Base-by-base conservation (phyloP, 2,113 vertebrate species). In the Limanda limanda region DNA sequence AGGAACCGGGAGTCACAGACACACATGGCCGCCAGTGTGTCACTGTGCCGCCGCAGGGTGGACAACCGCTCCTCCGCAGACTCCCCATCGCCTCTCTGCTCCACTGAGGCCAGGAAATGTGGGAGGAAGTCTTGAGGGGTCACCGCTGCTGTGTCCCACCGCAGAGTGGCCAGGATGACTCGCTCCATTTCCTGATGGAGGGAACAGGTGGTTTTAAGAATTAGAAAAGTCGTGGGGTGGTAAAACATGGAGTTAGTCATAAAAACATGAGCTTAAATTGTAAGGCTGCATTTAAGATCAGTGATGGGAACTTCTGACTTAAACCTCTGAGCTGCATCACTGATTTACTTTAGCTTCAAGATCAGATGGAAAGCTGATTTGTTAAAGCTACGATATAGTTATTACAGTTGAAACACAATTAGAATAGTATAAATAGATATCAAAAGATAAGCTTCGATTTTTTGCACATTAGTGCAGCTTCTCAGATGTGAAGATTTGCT, bases 101-200 rank as follows among this genome's bases (percentile, higher is more conserved):
- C 72, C 64, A 92, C 45, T 14, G 62, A 82, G 25, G 87, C 83
- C 1, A 96, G 61, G 42, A 96, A 94, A 74, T 94, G 95, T 15
- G 94, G 93, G 21, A 95, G 86, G 74, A 95, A 96, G 91, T 95
- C 95, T 77, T 95, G 93, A 1, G 95, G 93, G 3, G 95, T 96
- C 48, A 95, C 93, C 0, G 92, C 91, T 5, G 94, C 95, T 1
- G 94, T 88, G 75, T 95, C 95, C 95, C 95, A 96, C 1, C 93
- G 91, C 21, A 96, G 89, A 17, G 92, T 92, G 21, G 88, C 92
- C 23, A 96, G 84, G 31, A 96, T 68, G 0, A 96, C 54, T 0
- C 95, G 92, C 83, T 96, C 95, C 95, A 96, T 95, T 11, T 94
- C 91, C 95, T 96, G 71, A 51, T 9, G 74, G 15, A 42, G 24